A percentile compares a stretch with the other conserved stretches of the same genome.
phyloP scores from a whole-genome alignment of 2,888 invertebrate genomes.

The Amiota communis region DNA sequence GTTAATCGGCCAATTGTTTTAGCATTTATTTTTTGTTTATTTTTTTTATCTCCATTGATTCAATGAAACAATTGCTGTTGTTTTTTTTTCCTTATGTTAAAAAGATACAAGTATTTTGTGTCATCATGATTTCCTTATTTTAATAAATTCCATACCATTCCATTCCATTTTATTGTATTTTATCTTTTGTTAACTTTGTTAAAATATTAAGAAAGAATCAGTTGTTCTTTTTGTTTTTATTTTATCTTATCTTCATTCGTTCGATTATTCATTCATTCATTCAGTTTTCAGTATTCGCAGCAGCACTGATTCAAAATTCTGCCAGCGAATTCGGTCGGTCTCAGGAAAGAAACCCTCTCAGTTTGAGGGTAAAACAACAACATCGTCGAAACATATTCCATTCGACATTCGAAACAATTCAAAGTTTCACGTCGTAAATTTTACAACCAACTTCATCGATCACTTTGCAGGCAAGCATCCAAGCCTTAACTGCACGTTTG shows the following conservation, averaged over 20 bases:
- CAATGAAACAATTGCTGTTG: not conserved
- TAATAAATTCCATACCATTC: no score
- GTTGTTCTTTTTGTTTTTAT: no score
- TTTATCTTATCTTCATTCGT: no score
- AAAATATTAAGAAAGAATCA: no score
- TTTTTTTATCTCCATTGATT: not conserved
- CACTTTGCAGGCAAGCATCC: constrained; percentile 56
- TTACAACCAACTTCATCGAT: constrained; percentile 71
- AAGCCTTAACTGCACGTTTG: constrained; percentile 48
- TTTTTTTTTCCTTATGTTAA: not conserved
- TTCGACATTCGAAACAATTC: constrained; percentile 66
- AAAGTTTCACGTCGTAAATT: constrained; percentile 73
- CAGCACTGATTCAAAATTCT: no score
- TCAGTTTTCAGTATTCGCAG: no score
- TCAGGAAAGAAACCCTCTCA: no score
- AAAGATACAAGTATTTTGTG: constrained; percentile 12
- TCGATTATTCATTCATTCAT: no score
- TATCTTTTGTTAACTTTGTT: no score
- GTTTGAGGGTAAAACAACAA: constrained; percentile 22
- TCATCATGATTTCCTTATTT: no score
- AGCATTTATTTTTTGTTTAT: not conserved
- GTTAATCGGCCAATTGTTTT: not conserved
- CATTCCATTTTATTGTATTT: no score
- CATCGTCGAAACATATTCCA: constrained; percentile 54
- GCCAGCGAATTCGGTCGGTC: no score